Evolutionary conservation across 2,888 invertebrate genomes (phyloP).

Genomic region (Galerucella calmariensis): DNA sequence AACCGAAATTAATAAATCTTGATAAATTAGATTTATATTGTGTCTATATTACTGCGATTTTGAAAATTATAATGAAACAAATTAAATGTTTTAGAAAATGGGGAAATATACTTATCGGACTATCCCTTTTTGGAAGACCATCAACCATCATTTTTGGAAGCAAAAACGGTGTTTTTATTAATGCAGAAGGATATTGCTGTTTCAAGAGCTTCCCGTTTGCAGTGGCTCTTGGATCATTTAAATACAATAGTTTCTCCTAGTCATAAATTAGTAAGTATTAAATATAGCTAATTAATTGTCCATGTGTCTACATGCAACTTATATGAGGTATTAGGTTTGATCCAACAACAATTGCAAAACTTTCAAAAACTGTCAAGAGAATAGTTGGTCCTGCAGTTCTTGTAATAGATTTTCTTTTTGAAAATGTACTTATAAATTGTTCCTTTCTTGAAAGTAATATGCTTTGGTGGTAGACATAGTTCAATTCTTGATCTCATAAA

Average conservation of each 20-base stretch:
- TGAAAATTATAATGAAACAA: slow-evolving; percentile 15
- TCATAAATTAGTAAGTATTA: slow-evolving; percentile 56
- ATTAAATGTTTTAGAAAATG: slow-evolving; percentile 50
- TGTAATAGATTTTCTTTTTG: too few species aligned
- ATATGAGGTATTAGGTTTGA: not conserved
- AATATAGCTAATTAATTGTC: too few species aligned
- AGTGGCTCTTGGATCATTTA: slow-evolving; percentile 79
- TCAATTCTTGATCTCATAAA: too few species aligned
- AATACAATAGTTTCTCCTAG: slow-evolving; percentile 70
- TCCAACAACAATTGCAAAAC: too few species aligned
- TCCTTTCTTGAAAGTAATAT: too few species aligned
- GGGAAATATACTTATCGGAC: slow-evolving; percentile 51
- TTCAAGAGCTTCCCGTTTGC: slow-evolving; percentile 77
- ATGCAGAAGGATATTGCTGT: slow-evolving; percentile 78
- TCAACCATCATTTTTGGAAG: slow-evolving; percentile 66
- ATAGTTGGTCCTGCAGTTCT: too few species aligned
- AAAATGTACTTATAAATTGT: too few species aligned
- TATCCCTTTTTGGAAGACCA: slow-evolving; percentile 52
- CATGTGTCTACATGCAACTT: not conserved
- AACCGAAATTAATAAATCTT: not conserved
- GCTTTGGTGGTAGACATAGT: too few species aligned
- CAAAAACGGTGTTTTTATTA: slow-evolving; percentile 73
- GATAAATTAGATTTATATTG: slow-evolving; percentile 8
- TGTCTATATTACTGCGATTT: slow-evolving; percentile 3
- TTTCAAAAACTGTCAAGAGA: too few species aligned